Evolutionary conservation across 1,140 invertebrate genomes (phyloP).

Genomic region (Solenopsis invicta): DNA sequence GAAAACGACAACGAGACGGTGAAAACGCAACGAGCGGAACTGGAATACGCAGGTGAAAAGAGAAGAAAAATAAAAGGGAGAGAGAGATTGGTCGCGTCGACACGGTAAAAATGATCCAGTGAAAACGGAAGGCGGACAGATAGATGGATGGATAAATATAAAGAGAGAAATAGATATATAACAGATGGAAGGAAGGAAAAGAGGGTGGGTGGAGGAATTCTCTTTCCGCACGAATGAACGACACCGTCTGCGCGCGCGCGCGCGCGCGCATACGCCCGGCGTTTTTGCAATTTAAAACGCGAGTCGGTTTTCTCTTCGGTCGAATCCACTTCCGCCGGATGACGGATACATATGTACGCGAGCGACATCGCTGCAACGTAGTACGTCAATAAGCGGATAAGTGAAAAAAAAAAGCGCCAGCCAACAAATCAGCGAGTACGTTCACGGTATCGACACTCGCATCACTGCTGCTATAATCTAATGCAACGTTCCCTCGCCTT

Average conservation of each 20-base stretch:
- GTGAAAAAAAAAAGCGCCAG: neutral
- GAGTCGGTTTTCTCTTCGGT: constrained; percentile 12
- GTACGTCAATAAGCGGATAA: constrained; percentile 20
- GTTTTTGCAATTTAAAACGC: constrained; percentile 44
- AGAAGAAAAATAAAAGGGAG: constrained; percentile 12
- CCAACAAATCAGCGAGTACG: constrained; percentile 1
- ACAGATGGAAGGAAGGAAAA: neutral
- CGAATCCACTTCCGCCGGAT: constrained; percentile 11
- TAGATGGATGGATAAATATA: constrained; percentile 4
- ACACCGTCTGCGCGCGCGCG: neutral
- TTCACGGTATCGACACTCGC: neutral
- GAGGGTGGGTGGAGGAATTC: neutral
- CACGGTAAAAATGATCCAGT: constrained; percentile 11
- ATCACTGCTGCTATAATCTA: neutral
- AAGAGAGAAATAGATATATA: neutral
- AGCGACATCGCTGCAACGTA: neutral
- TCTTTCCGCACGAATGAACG: constrained; percentile 11
- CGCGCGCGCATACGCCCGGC: neutral
- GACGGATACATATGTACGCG: neutral
- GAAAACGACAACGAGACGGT: neutral
- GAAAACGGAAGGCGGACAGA: neutral
- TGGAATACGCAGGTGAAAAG: neutral
- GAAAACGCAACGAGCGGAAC: constrained; percentile 6
- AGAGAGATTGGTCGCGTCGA: too few species aligned
- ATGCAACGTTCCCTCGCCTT: neutral